Evolutionary conservation across 1,140 invertebrate species (phyloP), one percentile per base, ranked within the genome.

Genomic region (Hestina assimilis): DNA sequence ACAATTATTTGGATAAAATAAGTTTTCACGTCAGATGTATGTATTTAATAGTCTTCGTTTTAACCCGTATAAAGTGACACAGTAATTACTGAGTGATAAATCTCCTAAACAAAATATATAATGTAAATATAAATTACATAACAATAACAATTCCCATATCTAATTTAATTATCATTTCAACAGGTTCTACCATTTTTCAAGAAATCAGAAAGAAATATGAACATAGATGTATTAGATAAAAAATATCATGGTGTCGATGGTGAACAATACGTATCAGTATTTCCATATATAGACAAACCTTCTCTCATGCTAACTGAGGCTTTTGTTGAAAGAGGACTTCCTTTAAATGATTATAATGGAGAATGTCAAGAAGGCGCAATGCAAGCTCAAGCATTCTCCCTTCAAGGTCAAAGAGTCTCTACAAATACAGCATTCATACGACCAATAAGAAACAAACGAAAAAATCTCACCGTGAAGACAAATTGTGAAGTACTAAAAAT

Each of bases 141-240:
- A 12, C 1, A 41, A 23, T 17, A 28, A 42, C 11, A 0, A 48
- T 23, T 4, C 17, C 3, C 87, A 28, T 28, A 7, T 28, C n/a
- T 28, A 28, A 4, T 28, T 28, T 28, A 9, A 6, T 5, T 14
- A 3, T 6, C n/a, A n/a, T n/a, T 17, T 17, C 6, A 1, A 9
- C 5, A 89, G 84, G 92, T 96, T 0, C 80, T 96, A 1, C 93
- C 93, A 0, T 96, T 95, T 69, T 97, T 96, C 71, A 92, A 92
- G 63, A 96, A 96, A 75, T 92, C 93, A 0, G 92, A 96, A 80
- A 92, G 93, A 52, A 92, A 92, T 66, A 75, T 92, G 35, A 91
- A 84, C 46, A 58, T 79, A 4, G 76, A 86, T 54, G 72, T 61
- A 1, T 59, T 85, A 6, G 75, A 90, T 60, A 79, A 80, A 0